Conservation (phyloP, 2,113 vertebrate species). For the Malurus melanocephalus region DNA sequence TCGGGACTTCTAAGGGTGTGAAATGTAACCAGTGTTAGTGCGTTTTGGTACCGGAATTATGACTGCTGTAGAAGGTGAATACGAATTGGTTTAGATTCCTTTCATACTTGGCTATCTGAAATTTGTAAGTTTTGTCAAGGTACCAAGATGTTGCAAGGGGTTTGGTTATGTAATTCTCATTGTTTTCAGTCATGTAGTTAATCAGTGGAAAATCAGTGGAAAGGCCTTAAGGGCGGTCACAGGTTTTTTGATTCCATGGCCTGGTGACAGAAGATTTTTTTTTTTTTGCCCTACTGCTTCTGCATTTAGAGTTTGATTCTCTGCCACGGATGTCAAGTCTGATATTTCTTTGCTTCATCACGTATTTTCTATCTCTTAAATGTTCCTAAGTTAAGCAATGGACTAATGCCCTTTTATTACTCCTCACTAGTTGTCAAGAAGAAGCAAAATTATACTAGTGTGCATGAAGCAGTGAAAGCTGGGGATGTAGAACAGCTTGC, state of each 20-base stretch:
- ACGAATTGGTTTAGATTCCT: background rate
- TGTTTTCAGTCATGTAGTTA: background rate
- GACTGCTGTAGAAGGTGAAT: constrained; percentile 16
- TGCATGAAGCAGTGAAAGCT: constrained; percentile 73
- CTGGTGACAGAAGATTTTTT: background rate
- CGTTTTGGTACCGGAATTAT: background rate
- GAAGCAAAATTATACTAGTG: constrained; percentile 38
- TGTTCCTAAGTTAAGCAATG: background rate
- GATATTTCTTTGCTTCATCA: background rate
- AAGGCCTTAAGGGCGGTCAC: background rate
- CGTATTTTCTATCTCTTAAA: background rate
- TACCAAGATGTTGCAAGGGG: background rate
- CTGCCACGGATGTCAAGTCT: background rate
- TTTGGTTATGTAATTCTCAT: background rate
- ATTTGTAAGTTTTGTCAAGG: background rate
- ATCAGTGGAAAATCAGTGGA: background rate
- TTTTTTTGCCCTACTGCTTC: background rate
- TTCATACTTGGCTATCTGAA: background rate
- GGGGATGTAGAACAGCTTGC: constrained; percentile 73
- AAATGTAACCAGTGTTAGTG: background rate
- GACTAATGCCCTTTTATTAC: background rate
- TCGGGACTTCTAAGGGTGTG: background rate
- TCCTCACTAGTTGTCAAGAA: constrained; percentile 54
- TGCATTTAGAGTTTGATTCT: background rate
- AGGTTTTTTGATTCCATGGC: background rate